Conservation (phyloP, 2,888 invertebrate genomes). For the Tridacna crocea region DNA sequence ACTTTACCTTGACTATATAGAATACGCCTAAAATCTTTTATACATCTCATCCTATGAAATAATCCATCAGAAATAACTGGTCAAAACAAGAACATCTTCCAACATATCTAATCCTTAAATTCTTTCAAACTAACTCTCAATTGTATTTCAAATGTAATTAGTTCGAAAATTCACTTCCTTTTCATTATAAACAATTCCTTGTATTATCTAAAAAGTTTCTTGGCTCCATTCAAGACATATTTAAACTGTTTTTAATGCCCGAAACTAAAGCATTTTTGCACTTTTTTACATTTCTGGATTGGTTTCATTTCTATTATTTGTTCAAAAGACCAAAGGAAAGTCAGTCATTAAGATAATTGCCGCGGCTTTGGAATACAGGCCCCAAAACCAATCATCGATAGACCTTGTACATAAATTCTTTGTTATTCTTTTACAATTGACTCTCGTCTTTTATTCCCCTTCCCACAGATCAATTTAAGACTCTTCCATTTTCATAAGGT, state of each 20-base stretch:
- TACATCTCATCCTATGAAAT: slow-evolving; percentile 15
- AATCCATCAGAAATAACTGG: slow-evolving; percentile 14
- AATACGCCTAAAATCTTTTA: neutral
- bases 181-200: slow-evolving; percentile 4
- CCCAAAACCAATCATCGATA: slow-evolving; percentile 19
- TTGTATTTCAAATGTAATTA: neutral
- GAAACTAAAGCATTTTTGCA: neutral
- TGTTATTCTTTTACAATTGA: neutral
- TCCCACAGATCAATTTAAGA: no score
- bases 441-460: no score
- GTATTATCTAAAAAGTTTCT: neutral
- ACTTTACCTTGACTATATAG: neutral
- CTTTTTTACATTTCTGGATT: neutral
- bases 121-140: neutral
- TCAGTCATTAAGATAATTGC: slow-evolving; percentile 21
- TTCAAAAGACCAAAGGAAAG: slow-evolving; percentile 12
- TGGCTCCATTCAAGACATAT: neutral
- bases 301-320: neutral
- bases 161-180: slow-evolving; percentile 9
- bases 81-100: neutral
- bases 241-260: neutral
- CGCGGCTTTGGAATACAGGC: slow-evolving; percentile 10
- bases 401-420: slow-evolving; percentile 24
- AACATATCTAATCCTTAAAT: slow-evolving; percentile 5
- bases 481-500: no score